These are phyloP conservation scores for Carduelis carduelis DNA, from an alignment of 2,797 vertebrate species.

Conservation along the genomic window DNA sequence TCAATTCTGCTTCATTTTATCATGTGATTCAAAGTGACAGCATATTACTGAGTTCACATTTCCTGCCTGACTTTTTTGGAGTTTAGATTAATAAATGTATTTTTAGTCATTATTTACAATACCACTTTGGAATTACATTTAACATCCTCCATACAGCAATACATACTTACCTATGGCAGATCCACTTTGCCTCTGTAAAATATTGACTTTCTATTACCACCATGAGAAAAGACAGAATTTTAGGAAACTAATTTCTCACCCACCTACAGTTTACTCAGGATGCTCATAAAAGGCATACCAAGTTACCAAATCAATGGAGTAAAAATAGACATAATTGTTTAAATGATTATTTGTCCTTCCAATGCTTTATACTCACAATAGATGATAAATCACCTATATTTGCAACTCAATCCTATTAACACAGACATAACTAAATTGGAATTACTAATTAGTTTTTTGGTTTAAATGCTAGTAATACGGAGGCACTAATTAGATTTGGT, in stretches of 20 bases:
- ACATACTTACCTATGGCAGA: neutral
- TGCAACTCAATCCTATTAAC: slow-evolving; percentile 75
- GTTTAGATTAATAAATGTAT: neutral
- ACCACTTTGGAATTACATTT: neutral
- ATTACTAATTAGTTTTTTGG: slow-evolving; percentile 60
- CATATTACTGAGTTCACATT: neutral
- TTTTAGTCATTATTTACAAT: neutral
- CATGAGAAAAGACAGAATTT: neutral
- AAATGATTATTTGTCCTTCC: neutral
- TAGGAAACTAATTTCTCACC: neutral
- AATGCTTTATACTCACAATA: neutral
- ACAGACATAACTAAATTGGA: slow-evolving; percentile 71
- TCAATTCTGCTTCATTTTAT: neutral
- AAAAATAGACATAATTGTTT: slow-evolving; percentile 8
- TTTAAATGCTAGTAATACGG: slow-evolving; percentile 63
- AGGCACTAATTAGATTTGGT: slow-evolving; percentile 41
- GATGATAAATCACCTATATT: neutral
- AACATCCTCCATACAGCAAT: neutral
- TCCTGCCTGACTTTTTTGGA: neutral
- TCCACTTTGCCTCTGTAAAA: neutral
- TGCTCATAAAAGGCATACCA: neutral
- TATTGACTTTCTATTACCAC: neutral
- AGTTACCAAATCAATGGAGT: neutral
- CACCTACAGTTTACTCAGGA: neutral
- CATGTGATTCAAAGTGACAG: neutral